These are phyloP conservation scores for Achatina immaculata DNA, from an alignment of 1,140 invertebrate species.

Conservation along the genomic window DNA sequence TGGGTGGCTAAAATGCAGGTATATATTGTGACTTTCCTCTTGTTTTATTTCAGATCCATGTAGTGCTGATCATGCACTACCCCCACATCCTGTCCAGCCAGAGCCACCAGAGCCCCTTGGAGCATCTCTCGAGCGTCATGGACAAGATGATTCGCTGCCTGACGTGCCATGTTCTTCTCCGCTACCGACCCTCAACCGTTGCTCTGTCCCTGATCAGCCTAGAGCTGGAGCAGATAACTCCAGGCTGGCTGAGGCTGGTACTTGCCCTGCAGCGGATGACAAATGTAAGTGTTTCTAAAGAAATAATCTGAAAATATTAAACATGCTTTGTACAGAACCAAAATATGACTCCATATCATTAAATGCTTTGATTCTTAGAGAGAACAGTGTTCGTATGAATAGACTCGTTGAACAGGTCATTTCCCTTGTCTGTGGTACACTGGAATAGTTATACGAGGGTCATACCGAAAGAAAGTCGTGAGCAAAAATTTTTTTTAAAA, in stretches of 20 bases:
- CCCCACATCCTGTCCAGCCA: conserved; percentile 65
- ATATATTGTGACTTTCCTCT: too few species aligned
- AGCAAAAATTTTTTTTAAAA: too few species aligned
- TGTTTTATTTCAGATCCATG: conserved; percentile 64
- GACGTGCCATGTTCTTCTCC: conserved; percentile 52
- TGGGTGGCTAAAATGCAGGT: too few species aligned
- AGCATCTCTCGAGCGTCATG: conserved; percentile 61
- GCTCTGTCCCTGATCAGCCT: conserved; percentile 65
- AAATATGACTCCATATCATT: too few species aligned
- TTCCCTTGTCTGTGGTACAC: too few species aligned
- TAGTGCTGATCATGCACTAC: conserved; percentile 62
- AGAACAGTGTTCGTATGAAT: too few species aligned
- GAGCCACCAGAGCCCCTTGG: conserved; percentile 64
- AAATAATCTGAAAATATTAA: background rate
- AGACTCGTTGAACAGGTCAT: too few species aligned
- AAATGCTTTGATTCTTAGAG: too few species aligned
- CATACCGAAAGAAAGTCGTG: too few species aligned
- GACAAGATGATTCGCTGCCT: conserved; percentile 62
- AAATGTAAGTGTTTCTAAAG: conserved; percentile 57
- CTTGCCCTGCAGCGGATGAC: conserved; percentile 62
- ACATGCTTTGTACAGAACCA: too few species aligned
- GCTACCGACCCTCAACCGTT: conserved; percentile 59
- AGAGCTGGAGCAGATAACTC: conserved; percentile 64
- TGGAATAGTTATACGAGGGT: too few species aligned
- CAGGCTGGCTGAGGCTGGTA: conserved; percentile 62